These are phyloP conservation scores for Hirudo medicinalis DNA, from an alignment of 1,140 invertebrate species.

Conservation along the genomic window DNA sequence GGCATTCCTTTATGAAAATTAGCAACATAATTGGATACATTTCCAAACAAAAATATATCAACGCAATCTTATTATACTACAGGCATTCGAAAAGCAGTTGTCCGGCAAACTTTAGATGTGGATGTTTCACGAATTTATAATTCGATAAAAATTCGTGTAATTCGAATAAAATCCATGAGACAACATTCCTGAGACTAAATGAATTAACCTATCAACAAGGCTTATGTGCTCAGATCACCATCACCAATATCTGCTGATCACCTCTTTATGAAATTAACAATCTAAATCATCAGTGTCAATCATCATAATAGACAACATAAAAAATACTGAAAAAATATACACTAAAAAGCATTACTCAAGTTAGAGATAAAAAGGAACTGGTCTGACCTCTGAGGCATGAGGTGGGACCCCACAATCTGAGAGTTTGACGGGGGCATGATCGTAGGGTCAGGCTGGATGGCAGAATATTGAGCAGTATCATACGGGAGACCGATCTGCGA, in stretches of 20 bases:
- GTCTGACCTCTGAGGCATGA: slow-evolving; percentile 44
- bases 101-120: no score
- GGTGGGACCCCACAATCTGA: slow-evolving; percentile 50
- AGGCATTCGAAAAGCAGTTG: not conserved
- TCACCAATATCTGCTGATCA: not conserved
- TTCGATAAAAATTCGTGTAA: no score
- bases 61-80: not conserved
- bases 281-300: slow-evolving; percentile 8
- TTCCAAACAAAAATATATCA: not conserved
- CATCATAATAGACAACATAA: not conserved
- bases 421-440: slow-evolving; percentile 26
- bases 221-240: no score
- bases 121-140: no score
- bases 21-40: not conserved
- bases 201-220: not conserved
- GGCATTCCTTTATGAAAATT: not conserved
- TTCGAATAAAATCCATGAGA: no score
- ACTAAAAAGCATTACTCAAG: not conserved
- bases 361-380: not conserved
- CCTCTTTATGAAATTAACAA: slow-evolving; percentile 1
- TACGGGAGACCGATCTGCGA: slow-evolving; percentile 32
- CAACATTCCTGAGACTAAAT: not conserved
- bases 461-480: slow-evolving; percentile 29
- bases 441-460: slow-evolving; percentile 14
- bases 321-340: not conserved